Conservation (phyloP, 2,888 invertebrate species). For the Rhagophthalmus giganteus region DNA sequence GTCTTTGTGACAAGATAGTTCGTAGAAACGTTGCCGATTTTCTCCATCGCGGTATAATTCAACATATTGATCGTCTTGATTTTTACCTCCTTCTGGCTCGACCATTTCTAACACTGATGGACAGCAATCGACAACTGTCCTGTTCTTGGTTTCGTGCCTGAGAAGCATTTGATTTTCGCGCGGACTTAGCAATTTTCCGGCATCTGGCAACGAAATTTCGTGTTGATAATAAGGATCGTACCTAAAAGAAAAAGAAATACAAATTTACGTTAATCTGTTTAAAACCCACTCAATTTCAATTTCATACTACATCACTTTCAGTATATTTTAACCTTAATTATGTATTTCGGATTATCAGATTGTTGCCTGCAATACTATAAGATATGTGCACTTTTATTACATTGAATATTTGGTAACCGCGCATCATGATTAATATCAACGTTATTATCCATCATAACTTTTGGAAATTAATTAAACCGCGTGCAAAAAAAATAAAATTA, state of each 20-base stretch:
- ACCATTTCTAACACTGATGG: slow-evolving; percentile 77
- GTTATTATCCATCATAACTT: too few species aligned
- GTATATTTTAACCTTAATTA: too few species aligned
- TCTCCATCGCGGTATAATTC: slow-evolving; percentile 74
- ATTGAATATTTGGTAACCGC: too few species aligned
- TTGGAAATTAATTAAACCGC: not conserved
- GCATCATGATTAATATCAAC: too few species aligned
- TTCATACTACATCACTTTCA: too few species aligned
- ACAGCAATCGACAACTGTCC: slow-evolving; percentile 73
- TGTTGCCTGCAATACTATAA: too few species aligned
- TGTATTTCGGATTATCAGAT: too few species aligned
- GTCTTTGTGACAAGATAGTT: slow-evolving; percentile 73
- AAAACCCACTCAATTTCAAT: not conserved
- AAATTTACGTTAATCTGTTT: not conserved
- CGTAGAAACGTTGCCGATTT: slow-evolving; percentile 73
- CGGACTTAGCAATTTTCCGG: slow-evolving; percentile 59
- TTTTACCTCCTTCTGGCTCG: slow-evolving; percentile 76
- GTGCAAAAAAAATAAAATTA: not conserved
- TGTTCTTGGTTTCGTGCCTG: slow-evolving; percentile 49
- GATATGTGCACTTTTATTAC: too few species aligned
- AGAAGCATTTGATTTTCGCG: slow-evolving; percentile 68
- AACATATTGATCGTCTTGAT: slow-evolving; percentile 71
- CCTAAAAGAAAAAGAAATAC: slow-evolving; percentile 35
- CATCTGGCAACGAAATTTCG: slow-evolving; percentile 40
- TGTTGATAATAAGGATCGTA: slow-evolving; percentile 46